Base-by-base conservation (phyloP, 1,140 invertebrate genomes). In the Lordiphosa stackelbergi region DNA sequence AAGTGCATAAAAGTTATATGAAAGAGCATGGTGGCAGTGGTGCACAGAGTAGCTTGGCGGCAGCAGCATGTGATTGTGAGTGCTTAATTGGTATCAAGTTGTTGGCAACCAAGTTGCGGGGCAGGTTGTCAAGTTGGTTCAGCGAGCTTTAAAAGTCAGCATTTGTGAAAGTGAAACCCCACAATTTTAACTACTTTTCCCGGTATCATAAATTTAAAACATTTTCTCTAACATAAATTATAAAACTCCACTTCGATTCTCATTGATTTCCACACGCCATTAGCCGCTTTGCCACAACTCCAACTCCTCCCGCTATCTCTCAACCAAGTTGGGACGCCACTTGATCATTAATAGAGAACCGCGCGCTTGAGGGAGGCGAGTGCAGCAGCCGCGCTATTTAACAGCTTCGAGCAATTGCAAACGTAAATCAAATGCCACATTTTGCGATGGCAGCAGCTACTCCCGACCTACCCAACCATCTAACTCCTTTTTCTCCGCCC, bases 341-440 rank as follows among this genome's bases (percentile, higher is more conserved):
- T 64, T 54, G 59, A 70, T 70, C 68, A 70, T 70, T 70, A 70
- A 64, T 48, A 64, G 49, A 6, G 54, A 58, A 51, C 47, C 36
- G 35, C 58, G 37, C 31, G 28, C 12, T 10, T n/a, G 8, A 11
- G 49, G 10, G 9, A 37, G 31, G 28, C 8, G 36, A 41, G 46
- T 41, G 42, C 10, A 48, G 36, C 22, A 55, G 41, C 53, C 24
- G 46, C 42, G 43, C 58, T 62, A 49, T 63, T 83, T 69, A 77
- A 81, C 64, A 69, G 68, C 72, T 63, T 58, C 49, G 36, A 63
- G 77, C 69, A 69, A 72, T 69, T 66, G 69, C 55, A 53, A 75
- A 56, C 77, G 69, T 81, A 83, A 81, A 81, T 81, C 78, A 83
- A 83, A 60, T 65, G 72, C 56, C 64, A 83, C 75, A 81, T 66